Evolutionary conservation across 1,140 invertebrate species (phyloP), one percentile per base, ranked within the genome.

Genomic region (Limonius californicus): DNA sequence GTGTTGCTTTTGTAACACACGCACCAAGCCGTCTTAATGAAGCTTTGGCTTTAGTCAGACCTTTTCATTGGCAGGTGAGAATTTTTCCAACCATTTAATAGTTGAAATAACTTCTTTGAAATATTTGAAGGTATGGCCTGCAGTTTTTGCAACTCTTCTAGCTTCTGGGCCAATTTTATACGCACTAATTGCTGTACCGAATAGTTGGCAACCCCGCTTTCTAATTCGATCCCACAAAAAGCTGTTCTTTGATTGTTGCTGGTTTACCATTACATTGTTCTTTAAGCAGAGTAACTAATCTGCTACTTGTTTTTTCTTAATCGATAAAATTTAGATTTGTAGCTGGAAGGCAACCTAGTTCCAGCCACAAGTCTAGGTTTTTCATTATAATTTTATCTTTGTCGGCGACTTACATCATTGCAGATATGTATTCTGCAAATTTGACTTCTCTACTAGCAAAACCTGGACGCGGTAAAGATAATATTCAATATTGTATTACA

Each of bases 341-440:
- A 55, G 20, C 19, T 32, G 27, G 53, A 55, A 23, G 21, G n/a
- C 8, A 55, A 16, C 82, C 84, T 14, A 82, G 82, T 16, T 78
- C 80, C 6, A 84, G 80, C 1, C 77, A 83, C 64, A 83, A 85
- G 66, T 82, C 83, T 1, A 80, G 86, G 57, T 80, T 86, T 32
- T 77, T 87, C 2, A 81, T 81, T 1, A 81, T 87, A 7, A 72
- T 88, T 0, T 77, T 87, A 59, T 85, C 85, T 55, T 76, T 88
- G 4, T 82, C 84, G 15, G 83, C 85, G 12, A 89, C 87, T 0
- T 89, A 88, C 74, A 84, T 88, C 0, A 83, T 89, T 39, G 85
- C 84, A 1, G 86, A 88, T 69, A 85, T 89, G 76, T 89, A 88
- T 69, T 87, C 86, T 0, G 87, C 87, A 2, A 87, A 87, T 74